Percentiles rank a stretch among this genome's conserved stretches.
phyloP scores from a whole-genome alignment of 2,113 vertebrate genomes.

The Podocnemis expansa region DNA sequence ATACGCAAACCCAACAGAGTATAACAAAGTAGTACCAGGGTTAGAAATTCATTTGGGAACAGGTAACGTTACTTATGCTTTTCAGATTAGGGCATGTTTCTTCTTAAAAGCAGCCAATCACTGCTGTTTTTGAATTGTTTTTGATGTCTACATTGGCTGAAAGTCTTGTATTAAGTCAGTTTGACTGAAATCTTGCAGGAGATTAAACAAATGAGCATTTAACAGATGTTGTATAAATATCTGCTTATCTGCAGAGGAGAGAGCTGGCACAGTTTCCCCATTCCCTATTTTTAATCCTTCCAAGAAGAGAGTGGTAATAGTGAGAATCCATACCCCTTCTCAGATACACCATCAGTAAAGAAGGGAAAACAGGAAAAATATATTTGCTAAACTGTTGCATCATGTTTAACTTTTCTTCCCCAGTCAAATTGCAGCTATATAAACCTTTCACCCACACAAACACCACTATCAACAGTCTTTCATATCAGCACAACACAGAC shows the following conservation, averaged over 20 bases:
- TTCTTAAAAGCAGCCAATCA: not conserved
- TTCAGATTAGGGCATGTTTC: not conserved
- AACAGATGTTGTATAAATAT: fast-evolving
- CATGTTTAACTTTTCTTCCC: constrained; percentile 7
- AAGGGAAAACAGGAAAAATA: not conserved
- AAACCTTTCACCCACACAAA: constrained; percentile 41
- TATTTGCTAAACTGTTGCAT: constrained; percentile 1
- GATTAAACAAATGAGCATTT: fast-evolving
- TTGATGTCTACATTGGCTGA: not conserved
- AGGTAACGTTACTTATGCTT: not conserved
- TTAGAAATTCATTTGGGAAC: not conserved
- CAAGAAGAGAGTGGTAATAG: not conserved
- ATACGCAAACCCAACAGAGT: not conserved
- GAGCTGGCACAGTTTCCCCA: not conserved
- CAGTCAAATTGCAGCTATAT: not conserved
- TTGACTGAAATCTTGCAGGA: not conserved
- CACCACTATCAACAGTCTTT: not conserved
- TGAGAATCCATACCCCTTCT: not conserved
- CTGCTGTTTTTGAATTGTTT: not conserved
- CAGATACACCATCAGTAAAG: not conserved
- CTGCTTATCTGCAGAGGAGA: not conserved
- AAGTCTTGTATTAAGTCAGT: not conserved
- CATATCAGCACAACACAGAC: constrained; percentile 64
- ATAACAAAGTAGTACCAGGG: not conserved
- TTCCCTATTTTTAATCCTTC: not conserved